phyloP scores from a whole-genome alignment of 2,797 vertebrate species.

The Sebastes trivittatus region DNA sequence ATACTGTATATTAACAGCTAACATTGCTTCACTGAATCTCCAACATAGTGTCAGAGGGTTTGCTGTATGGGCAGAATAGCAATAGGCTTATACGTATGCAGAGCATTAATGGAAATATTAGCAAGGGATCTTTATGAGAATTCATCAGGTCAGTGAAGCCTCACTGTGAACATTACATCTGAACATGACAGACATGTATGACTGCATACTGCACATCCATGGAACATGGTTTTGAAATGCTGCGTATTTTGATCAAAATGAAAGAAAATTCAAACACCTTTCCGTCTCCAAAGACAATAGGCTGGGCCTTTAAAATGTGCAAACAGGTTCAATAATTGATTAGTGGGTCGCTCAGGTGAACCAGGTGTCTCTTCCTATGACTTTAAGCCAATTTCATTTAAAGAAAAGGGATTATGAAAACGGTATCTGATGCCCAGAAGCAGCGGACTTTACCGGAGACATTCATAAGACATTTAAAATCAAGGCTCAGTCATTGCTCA shows the following conservation, averaged over 20 bases:
- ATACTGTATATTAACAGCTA: neutral
- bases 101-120: neutral
- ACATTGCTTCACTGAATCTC: neutral
- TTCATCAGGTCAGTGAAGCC: neutral
- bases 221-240: neutral
- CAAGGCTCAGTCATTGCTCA: constrained; percentile 16
- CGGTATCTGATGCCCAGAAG: constrained; percentile 19
- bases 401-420: constrained; percentile 21
- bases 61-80: neutral
- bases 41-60: neutral
- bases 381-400: constrained; percentile 16
- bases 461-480: constrained; percentile 29
- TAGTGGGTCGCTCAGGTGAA: neutral
- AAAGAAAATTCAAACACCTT: neutral
- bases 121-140: neutral
- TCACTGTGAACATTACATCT: neutral
- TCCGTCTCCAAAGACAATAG: neutral
- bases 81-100: neutral
- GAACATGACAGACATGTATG: neutral
- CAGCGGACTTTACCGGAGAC: neutral
- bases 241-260: neutral
- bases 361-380: neutral
- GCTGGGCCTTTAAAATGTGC: neutral
- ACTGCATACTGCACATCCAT: neutral
- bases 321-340: constrained; percentile 36